Conservation (phyloP, 1,140 invertebrate species). For the Papilio helenus region DNA sequence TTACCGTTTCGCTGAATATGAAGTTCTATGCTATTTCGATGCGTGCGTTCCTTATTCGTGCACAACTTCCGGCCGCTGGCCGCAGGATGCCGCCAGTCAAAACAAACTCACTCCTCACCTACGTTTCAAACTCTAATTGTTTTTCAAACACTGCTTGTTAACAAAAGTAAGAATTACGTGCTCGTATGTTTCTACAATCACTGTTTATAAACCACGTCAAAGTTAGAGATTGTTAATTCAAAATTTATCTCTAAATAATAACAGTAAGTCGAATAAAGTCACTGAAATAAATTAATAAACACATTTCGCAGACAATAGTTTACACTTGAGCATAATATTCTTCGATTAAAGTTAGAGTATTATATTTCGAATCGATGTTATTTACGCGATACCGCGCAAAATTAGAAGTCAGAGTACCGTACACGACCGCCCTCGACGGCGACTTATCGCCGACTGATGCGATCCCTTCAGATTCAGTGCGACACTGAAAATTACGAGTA, state of each 20-base stretch:
- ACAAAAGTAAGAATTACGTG: slow-evolving; percentile 4
- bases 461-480: slow-evolving; percentile 50
- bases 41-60: slow-evolving; percentile 41
- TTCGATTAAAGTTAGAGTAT: slow-evolving; percentile 15
- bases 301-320: neutral
- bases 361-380: slow-evolving; percentile 59
- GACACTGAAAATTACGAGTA: slow-evolving; percentile 63
- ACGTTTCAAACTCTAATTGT: slow-evolving; percentile 35
- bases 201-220: slow-evolving; percentile 26
- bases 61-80: slow-evolving; percentile 47
- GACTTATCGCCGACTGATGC: slow-evolving; percentile 58
- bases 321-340: neutral
- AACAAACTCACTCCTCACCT: slow-evolving; percentile 44
- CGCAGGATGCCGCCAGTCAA: slow-evolving; percentile 56
- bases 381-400: slow-evolving; percentile 57
- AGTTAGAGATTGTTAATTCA: neutral
- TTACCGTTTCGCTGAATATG: slow-evolving; percentile 38
- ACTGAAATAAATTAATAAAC: neutral
- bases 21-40: slow-evolving; percentile 47
- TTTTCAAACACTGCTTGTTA: slow-evolving; percentile 30
- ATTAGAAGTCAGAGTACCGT: slow-evolving; percentile 33
- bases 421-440: slow-evolving; percentile 47
- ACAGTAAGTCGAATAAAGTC: neutral
- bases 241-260: neutral
- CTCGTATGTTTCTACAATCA: neutral